Conservation (phyloP, 2,113 vertebrate genomes). For the Coturnix japonica region DNA sequence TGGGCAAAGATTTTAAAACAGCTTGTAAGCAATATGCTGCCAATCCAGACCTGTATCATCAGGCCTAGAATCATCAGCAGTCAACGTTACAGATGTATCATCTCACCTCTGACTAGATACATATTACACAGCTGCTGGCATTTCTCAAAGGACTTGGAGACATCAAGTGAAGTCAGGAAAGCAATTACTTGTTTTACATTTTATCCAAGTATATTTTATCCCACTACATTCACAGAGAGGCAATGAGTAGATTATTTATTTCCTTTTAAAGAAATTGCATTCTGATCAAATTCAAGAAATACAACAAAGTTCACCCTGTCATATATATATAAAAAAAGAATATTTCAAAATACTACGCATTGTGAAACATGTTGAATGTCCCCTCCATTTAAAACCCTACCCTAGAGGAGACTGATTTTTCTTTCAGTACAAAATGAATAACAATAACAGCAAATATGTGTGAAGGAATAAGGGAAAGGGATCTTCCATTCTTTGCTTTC, state of each 20-base stretch:
- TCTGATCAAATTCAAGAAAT: not conserved
- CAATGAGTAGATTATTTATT: not conserved
- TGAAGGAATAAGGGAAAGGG: not conserved
- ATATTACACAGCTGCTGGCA: not conserved
- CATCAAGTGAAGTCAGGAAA: not conserved
- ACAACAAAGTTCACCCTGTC: not conserved
- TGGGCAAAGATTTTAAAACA: constrained; percentile 33
- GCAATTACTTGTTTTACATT: not conserved
- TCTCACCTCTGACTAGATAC: not conserved
- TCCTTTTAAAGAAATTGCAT: not conserved
- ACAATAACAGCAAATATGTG: not conserved
- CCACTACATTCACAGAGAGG: not conserved
- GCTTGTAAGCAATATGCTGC: not conserved
- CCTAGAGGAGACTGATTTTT: not conserved
- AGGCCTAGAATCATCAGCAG: not conserved
- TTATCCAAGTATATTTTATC: not conserved
- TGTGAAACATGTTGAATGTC: not conserved
- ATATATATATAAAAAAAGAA: not conserved
- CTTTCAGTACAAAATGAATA: not conserved
- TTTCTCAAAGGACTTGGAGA: not conserved
- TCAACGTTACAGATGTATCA: not conserved
- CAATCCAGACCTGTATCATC: constrained; percentile 3
- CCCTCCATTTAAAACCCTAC: not conserved
- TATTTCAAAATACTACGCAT: not conserved
- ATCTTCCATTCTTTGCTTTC: not conserved